Evolutionary conservation across 2,888 invertebrate genomes (phyloP).

Genomic region (Apodemia zela): DNA sequence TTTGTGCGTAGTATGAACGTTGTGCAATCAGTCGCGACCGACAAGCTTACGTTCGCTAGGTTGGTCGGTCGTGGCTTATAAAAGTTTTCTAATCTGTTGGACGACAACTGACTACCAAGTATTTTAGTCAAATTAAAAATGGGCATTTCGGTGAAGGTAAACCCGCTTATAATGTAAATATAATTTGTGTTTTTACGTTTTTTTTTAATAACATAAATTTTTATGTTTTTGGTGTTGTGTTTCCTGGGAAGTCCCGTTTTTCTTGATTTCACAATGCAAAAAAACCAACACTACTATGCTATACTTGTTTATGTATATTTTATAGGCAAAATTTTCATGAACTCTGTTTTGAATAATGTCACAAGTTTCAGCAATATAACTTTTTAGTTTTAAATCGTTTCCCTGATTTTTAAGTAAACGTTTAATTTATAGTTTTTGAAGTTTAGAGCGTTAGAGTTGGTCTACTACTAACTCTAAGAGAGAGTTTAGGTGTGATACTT

Average conservation of each 20-base stretch:
- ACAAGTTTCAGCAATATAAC: too few relatives aligned
- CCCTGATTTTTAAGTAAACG: too few relatives aligned
- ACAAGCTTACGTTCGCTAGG: background rate
- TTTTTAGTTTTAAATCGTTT: too few relatives aligned
- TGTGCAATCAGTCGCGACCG: background rate
- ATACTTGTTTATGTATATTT: too few relatives aligned
- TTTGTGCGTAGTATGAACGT: background rate
- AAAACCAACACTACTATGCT: too few relatives aligned
- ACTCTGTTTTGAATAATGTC: too few relatives aligned
- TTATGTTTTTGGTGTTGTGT: background rate
- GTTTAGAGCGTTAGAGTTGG: too few relatives aligned
- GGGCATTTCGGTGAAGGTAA: conserved; percentile 65
- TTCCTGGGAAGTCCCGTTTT: background rate
- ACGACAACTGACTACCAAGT: conserved; percentile 25
- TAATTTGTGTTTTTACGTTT: background rate
- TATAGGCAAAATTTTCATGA: too few relatives aligned
- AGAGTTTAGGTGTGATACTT: too few relatives aligned
- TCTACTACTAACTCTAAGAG: too few relatives aligned
- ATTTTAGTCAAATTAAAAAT: conserved; percentile 60
- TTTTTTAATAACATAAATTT: background rate
- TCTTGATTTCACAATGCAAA: too few relatives aligned
- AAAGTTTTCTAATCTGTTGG: conserved; percentile 4
- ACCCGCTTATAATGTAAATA: conserved; percentile 45
- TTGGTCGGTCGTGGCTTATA: background rate
- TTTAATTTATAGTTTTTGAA: too few relatives aligned